These are phyloP conservation scores for Nebria salina DNA, from an alignment of 2,888 invertebrate species.

Conservation along the genomic window DNA sequence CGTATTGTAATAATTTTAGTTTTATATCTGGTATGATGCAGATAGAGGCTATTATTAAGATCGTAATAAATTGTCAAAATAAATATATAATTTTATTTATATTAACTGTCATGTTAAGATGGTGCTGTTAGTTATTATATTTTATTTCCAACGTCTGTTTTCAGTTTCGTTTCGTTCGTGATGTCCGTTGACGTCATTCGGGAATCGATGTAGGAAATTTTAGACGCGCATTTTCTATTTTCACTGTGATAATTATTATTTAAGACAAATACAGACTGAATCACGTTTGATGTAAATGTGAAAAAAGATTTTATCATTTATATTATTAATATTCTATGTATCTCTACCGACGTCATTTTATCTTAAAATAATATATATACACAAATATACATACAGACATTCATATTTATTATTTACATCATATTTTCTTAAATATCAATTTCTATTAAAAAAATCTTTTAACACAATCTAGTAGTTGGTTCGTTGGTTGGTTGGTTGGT, in stretches of 20 bases:
- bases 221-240: slow-evolving; percentile 1
- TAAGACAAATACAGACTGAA: neutral
- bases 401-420: too few species aligned
- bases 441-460: too few species aligned
- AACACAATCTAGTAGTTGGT: too few species aligned
- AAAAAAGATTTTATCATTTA: neutral
- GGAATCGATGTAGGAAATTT: neutral
- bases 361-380: neutral
- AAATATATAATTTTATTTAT: slow-evolving; percentile 10
- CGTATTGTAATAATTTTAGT: neutral
- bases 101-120: slow-evolving; percentile 6
- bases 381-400: too few species aligned
- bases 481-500: neutral
- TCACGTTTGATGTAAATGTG: neutral
- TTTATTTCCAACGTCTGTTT: neutral
- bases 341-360: neutral
- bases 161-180: neutral
- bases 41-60: neutral
- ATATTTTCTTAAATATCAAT: too few species aligned
- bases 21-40: neutral
- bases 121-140: neutral
- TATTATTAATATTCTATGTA: neutral
- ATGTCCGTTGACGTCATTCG: neutral
- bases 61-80: neutral
- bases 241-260: neutral